Conservation (phyloP, 2,113 vertebrate genomes). For the Casuarius casuarius region DNA sequence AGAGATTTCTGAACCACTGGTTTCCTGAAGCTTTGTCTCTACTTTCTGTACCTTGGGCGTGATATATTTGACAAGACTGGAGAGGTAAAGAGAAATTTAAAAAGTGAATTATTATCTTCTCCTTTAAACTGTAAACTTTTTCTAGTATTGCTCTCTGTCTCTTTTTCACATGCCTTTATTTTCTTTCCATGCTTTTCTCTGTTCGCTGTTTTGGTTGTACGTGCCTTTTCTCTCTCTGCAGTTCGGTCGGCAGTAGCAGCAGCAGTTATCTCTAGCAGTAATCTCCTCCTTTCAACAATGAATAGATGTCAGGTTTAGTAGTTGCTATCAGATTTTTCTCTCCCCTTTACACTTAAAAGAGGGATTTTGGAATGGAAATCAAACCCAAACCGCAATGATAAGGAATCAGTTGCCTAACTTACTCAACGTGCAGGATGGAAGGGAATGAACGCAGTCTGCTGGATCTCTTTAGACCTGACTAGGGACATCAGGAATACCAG, state of each 20-base stretch:
- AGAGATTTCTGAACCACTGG: neutral
- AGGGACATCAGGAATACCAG: neutral
- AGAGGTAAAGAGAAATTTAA: neutral
- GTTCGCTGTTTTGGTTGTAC: neutral
- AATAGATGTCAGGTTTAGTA: neutral
- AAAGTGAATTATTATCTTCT: neutral
- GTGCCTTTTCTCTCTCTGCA: neutral
- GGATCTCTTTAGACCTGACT: neutral
- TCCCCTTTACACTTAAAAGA: neutral
- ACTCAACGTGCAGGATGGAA: neutral
- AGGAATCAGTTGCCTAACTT: neutral
- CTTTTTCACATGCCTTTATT: neutral
- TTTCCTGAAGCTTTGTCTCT: neutral
- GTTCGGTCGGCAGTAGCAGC: neutral
- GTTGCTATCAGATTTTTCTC: neutral
- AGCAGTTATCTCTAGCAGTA: neutral
- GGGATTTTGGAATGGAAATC: neutral
- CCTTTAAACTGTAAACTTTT: neutral
- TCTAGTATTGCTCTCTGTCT: neutral
- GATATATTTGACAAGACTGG: neutral
- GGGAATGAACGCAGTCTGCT: neutral
- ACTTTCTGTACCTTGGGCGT: neutral
- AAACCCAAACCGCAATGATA: neutral
- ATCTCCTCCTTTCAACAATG: neutral
- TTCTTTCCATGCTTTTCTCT: neutral